Evolutionary conservation across 2,797 vertebrate species (phyloP).

Genomic region (Rhynchotus rufescens): DNA sequence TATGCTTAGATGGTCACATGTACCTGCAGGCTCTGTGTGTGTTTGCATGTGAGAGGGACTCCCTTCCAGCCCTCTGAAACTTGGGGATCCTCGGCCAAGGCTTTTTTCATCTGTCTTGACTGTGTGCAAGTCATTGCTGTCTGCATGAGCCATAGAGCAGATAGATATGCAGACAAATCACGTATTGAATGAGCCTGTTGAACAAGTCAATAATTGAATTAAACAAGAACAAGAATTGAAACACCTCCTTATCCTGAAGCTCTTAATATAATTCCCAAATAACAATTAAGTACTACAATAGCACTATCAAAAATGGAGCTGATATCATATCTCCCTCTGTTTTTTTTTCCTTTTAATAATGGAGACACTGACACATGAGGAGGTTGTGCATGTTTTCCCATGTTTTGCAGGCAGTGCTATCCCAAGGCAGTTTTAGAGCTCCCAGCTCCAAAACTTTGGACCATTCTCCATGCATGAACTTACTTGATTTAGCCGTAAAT

Average conservation of each 20-base stretch:
- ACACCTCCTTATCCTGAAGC: not conserved
- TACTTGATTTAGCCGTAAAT: not conserved
- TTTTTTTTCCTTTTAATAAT: not conserved
- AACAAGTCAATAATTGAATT: not conserved
- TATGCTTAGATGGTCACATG: not conserved
- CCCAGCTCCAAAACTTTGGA: not conserved
- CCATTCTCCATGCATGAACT: not conserved
- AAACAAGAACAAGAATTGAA: not conserved
- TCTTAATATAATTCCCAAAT: slow-evolving; percentile 3
- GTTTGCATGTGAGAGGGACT: not conserved
- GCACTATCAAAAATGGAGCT: not conserved
- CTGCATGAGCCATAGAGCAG: not conserved
- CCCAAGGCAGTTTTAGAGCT: not conserved
- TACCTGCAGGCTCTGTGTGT: not conserved
- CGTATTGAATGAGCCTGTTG: not conserved
- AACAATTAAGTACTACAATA: not conserved
- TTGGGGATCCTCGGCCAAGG: not conserved
- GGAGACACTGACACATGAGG: not conserved
- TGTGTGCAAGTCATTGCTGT: not conserved
- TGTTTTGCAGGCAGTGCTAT: not conserved
- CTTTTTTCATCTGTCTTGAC: not conserved
- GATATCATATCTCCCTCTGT: not conserved
- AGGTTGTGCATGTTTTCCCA: not conserved
- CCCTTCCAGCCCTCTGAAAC: not conserved
- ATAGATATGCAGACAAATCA: not conserved